These are phyloP conservation scores for Pyxicephalus adspersus DNA, from an alignment of 2,113 vertebrate species.

Conservation along the genomic window DNA sequence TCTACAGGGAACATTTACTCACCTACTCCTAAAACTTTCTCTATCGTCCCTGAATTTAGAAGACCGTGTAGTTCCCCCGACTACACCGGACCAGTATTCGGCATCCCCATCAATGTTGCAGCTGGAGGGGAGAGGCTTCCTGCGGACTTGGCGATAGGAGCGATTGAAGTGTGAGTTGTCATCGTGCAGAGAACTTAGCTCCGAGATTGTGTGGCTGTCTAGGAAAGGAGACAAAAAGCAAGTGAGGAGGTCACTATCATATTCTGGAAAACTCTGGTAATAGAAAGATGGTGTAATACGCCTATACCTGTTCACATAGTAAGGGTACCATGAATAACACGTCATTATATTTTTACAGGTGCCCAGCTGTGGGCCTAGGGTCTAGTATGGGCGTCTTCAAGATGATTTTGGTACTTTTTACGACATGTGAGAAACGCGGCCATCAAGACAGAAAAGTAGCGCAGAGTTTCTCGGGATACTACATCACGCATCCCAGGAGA, in stretches of 20 bases:
- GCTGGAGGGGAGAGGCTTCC: constrained; percentile 84
- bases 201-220: constrained; percentile 92
- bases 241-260: background rate
- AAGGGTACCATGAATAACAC: too few species aligned
- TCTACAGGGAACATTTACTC: background rate
- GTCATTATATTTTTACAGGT: too few species aligned
- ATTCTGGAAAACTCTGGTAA: too few species aligned
- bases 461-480: too few species aligned
- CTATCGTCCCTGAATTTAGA: constrained; percentile 74
- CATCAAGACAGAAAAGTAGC: too few species aligned
- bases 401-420: too few species aligned
- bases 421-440: too few species aligned
- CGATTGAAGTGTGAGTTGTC: constrained; percentile 83
- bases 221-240: constrained; percentile 26
- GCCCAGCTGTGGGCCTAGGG: too few species aligned
- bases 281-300: too few species aligned
- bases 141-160: constrained; percentile 83
- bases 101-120: constrained; percentile 76
- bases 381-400: too few species aligned
- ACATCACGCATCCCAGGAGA: too few species aligned
- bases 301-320: too few species aligned
- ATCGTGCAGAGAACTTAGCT: constrained; percentile 94
- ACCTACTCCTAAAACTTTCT: constrained; percentile 75
- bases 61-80: constrained; percentile 68
- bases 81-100: constrained; percentile 73